Percentiles rank a stretch among this genome's conserved stretches.
phyloP scores from a whole-genome alignment of 2,888 invertebrate species.

The Hipparchia sbordonii region DNA sequence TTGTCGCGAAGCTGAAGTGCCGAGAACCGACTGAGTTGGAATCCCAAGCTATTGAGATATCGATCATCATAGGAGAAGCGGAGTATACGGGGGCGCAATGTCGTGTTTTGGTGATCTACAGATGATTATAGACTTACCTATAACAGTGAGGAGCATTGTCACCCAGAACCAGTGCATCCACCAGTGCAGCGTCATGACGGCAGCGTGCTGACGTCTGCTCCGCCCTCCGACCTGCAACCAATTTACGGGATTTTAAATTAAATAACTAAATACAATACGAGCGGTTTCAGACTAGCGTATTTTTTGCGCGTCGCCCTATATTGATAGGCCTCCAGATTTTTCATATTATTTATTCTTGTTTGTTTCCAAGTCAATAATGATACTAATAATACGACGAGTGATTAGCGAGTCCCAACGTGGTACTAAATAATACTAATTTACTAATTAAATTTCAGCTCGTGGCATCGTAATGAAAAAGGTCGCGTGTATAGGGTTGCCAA shows the following conservation, averaged over 20 bases:
- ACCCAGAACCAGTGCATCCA: constrained; percentile 96
- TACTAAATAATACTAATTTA: constrained; percentile 24
- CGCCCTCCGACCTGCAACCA: constrained; percentile 56
- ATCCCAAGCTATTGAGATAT: too few species aligned
- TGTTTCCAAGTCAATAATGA: neutral
- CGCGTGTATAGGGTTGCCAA: constrained; percentile 14
- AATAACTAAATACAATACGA: neutral
- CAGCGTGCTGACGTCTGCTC: constrained; percentile 53
- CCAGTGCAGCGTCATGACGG: constrained; percentile 92
- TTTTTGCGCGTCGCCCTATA: too few species aligned
- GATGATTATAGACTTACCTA: constrained; percentile 53
- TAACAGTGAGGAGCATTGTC: constrained; percentile 81
- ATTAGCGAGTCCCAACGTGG: constrained; percentile 26
- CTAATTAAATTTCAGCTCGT: constrained; percentile 27
- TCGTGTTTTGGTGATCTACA: too few species aligned
- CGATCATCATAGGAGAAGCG: too few species aligned
- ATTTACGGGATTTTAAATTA: constrained; percentile 4
- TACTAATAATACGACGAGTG: constrained; percentile 19
- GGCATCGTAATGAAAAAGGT: constrained; percentile 25
- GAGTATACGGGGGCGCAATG: too few species aligned
- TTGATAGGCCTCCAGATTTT: neutral
- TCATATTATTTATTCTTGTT: neutral
- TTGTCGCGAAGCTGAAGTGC: too few species aligned
- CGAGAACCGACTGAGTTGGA: too few species aligned
- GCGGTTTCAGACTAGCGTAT: too few species aligned